Conservation (phyloP, 2,888 invertebrate species). For the Lypha dubia region DNA sequence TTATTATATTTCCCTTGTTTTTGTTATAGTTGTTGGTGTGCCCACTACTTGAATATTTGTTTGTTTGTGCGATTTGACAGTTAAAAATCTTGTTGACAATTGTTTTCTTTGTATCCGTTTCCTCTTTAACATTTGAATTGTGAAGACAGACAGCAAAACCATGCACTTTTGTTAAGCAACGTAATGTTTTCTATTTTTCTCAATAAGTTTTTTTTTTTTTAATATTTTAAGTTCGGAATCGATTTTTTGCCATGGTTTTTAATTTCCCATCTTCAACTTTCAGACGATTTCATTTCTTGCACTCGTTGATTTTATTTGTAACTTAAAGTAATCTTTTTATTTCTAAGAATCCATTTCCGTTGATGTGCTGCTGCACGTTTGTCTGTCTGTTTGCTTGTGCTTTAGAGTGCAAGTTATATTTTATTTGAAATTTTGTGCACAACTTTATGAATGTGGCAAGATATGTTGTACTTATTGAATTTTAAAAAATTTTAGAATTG, state of each 20-base stretch:
- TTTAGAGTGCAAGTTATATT: neutral
- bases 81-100: slow-evolving; percentile 19
- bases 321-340: neutral
- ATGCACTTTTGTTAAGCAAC: neutral
- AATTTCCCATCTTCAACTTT: slow-evolving; percentile 27
- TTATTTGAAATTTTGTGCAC: neutral
- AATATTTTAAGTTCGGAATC: slow-evolving; percentile 4
- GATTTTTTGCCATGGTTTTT: slow-evolving; percentile 37
- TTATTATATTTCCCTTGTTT: neutral
- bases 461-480: slow-evolving; percentile 25
- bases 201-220: slow-evolving; percentile 16
- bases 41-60: neutral
- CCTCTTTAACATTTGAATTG: slow-evolving; percentile 10
- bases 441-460: neutral
- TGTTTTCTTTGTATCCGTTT: slow-evolving; percentile 33
- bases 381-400: neutral
- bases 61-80: neutral
- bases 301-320: neutral
- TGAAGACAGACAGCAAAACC: neutral
- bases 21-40: neutral
- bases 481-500: neutral
- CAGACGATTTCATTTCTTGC: neutral
- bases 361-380: neutral
- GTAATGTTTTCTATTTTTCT: neutral
- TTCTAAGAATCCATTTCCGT: slow-evolving; percentile 45